phyloP scores from a whole-genome alignment of 2,113 vertebrate genomes.

The Laterallus jamaicensis region DNA sequence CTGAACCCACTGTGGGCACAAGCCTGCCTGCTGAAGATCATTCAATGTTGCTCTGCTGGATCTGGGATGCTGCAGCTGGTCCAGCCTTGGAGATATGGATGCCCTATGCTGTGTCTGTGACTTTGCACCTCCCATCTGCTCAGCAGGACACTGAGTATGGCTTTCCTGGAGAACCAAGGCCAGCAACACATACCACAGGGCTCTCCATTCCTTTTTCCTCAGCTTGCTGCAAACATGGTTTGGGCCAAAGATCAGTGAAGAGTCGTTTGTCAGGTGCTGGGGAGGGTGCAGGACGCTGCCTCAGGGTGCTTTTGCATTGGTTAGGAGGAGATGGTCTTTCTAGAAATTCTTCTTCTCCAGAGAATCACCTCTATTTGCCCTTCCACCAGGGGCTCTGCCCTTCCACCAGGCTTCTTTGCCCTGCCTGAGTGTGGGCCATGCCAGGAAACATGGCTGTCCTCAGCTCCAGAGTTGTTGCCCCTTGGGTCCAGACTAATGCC shows the following conservation, averaged over 20 bases:
- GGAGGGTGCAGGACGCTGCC: background rate
- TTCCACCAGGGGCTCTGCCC: background rate
- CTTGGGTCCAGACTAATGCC: background rate
- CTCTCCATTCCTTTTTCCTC: background rate
- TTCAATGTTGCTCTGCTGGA: too few species aligned
- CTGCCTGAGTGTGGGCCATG: too few species aligned
- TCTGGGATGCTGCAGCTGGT: background rate
- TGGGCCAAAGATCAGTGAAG: background rate
- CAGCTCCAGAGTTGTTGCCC: background rate
- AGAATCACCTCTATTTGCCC: too few species aligned
- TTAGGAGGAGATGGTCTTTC: background rate
- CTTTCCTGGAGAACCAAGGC: background rate
- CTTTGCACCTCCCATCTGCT: background rate
- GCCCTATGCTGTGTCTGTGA: accelerated
- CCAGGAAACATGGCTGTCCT: too few species aligned
- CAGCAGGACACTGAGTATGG: background rate
- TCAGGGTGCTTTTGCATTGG: background rate
- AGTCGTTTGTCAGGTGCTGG: background rate
- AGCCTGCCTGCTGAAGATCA: too few species aligned
- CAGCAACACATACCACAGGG: background rate
- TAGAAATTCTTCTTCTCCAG: too few species aligned
- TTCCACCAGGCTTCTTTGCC: background rate
- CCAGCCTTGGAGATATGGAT: background rate
- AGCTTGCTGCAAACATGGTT: background rate
- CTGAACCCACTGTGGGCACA: background rate